These are phyloP conservation scores for Notothenia rossii DNA, from an alignment of 2,113 vertebrate species.

Conservation along the genomic window DNA sequence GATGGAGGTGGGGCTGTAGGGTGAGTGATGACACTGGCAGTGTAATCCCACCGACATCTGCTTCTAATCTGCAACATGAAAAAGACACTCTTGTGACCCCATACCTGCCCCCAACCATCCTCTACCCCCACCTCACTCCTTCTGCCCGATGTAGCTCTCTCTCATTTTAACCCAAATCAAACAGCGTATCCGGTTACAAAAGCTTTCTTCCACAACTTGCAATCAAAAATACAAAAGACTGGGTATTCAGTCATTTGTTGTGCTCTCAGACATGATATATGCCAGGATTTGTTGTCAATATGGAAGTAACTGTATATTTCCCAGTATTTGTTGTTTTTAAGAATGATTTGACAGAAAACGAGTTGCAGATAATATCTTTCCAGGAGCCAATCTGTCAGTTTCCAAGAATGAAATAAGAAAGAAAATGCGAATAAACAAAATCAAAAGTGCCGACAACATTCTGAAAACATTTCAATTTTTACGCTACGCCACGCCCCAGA, in stretches of 20 bases:
- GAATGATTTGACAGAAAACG: background rate
- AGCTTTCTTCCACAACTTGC: constrained; percentile 60
- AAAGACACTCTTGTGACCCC: constrained; percentile 79
- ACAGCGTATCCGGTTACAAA: constrained; percentile 74
- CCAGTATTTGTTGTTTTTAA: constrained; percentile 2
- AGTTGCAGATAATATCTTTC: background rate
- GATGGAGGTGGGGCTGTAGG: constrained; percentile 68
- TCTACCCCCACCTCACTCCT: constrained; percentile 52
- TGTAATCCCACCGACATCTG: constrained; percentile 84
- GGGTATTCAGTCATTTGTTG: constrained; percentile 47
- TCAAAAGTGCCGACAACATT: constrained; percentile 35
- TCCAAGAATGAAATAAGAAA: constrained; percentile 20
- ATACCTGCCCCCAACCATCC: constrained; percentile 72
- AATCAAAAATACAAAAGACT: constrained; percentile 68
- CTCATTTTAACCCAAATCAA: constrained; percentile 78
- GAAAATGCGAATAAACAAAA: constrained; percentile 41
- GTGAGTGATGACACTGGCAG: constrained; percentile 83
- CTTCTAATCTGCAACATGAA: constrained; percentile 85
- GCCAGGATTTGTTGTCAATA: constrained; percentile 32
- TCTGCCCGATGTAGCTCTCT: constrained; percentile 50
- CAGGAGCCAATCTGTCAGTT: background rate
- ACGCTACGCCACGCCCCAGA: constrained; percentile 1
- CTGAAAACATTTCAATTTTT: constrained; percentile 42
- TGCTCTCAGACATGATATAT: constrained; percentile 37
- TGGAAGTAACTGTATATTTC: constrained; percentile 27